Conservation (phyloP, 2,797 vertebrate genomes). For the Epinephelus malabaricus region DNA sequence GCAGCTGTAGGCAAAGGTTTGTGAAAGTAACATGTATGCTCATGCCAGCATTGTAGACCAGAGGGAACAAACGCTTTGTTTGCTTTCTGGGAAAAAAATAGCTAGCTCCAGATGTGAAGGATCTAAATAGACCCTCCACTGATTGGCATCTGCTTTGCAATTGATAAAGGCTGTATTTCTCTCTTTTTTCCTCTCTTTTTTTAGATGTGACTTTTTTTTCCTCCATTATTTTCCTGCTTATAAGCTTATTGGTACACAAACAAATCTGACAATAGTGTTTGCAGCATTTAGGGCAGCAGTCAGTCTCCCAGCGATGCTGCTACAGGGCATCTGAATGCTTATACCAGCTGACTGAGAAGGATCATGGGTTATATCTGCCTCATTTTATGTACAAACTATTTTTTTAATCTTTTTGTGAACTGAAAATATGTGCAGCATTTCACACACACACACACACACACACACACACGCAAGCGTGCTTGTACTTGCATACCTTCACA, state of each 20-base stretch:
- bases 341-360: background rate
- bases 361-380: constrained; percentile 4
- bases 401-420: background rate
- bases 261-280: constrained; percentile 36
- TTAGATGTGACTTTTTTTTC: background rate
- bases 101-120: constrained; percentile 25
- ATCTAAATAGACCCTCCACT: constrained; percentile 1
- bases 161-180: background rate
- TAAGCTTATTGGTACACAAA: constrained; percentile 4
- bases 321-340: background rate
- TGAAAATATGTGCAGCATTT: constrained; percentile 18
- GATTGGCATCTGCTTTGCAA: constrained; percentile 36
- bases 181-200: background rate
- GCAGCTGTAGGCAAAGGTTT: constrained; percentile 18
- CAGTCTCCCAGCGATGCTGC: background rate
- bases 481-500: constrained; percentile 40
- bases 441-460: background rate
- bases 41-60: background rate
- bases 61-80: constrained; percentile 17
- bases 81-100: background rate
- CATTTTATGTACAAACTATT: background rate
- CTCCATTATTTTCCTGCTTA: constrained; percentile 27
- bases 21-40: constrained; percentile 12
- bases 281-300: constrained; percentile 7
- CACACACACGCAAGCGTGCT: background rate